Percentiles rank a stretch among this genome's conserved stretches.
Evolutionary conservation across 2,797 vertebrate genomes (phyloP).

Genomic region (Peromyscus melanophrys): DNA sequence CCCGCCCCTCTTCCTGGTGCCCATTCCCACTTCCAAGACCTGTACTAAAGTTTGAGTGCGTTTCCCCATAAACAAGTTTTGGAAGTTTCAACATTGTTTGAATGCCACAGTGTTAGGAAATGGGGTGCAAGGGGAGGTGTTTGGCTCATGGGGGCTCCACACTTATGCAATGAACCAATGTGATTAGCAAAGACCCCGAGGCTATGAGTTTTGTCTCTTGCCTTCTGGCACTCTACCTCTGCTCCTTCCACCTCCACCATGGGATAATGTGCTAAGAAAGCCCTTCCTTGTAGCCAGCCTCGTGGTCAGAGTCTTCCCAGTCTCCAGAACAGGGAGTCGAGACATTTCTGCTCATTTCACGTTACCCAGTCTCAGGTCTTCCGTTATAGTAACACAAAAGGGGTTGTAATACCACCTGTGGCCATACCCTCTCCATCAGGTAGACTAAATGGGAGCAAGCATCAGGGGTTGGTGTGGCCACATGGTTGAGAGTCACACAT

Average conservation of each 20-base stretch:
- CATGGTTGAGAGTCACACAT: neutral
- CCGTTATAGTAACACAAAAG: neutral
- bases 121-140: too few relatives aligned
- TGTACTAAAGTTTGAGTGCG: neutral
- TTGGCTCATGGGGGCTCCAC: neutral
- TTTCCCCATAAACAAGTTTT: neutral
- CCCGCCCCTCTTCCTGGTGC: neutral
- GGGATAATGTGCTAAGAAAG: neutral
- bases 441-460: neutral
- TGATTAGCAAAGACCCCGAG: neutral
- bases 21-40: neutral
- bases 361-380: neutral
- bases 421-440: rapidly evolving
- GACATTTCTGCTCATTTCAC: neutral
- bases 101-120: neutral
- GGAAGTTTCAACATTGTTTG: neutral
- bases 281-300: neutral
- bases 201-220: neutral
- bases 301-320: neutral
- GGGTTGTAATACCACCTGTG: too few relatives aligned
- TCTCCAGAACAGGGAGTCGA: neutral
- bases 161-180: neutral
- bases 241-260: neutral
- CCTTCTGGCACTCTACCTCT: neutral
- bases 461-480: neutral